A percentile compares a stretch with the other conserved stretches of the same genome.
Conservation (phyloP, 2,113 vertebrate species). For the Martes martes region DNA sequence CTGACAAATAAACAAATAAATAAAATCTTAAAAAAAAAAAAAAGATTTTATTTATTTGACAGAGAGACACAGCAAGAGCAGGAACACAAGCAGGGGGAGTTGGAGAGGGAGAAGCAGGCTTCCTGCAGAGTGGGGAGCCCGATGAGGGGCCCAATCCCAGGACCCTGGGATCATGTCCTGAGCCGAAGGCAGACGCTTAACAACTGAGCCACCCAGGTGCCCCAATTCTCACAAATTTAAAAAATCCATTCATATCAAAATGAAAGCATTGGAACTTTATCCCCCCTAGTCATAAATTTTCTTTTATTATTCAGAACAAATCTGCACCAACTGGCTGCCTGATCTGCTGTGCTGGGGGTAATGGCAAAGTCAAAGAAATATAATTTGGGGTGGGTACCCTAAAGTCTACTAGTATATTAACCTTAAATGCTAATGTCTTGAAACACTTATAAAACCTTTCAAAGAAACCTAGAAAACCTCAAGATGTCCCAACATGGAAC, state of each 20-base stretch:
- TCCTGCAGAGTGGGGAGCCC: no score
- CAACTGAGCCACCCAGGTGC: no score
- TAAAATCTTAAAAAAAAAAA: no score
- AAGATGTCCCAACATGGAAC: neutral
- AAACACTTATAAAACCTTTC: neutral
- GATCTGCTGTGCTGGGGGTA: neutral
- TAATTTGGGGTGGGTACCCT: neutral
- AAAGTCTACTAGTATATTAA: neutral
- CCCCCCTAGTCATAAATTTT: neutral
- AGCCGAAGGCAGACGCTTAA: no score
- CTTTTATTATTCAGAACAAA: slow-evolving; percentile 3
- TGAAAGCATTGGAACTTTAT: neutral
- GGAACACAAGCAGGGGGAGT: no score
- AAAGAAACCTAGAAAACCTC: slow-evolving; percentile 25
- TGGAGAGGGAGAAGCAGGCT: no score
- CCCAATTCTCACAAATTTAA: neutral
- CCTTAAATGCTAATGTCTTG: neutral
- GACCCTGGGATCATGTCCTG: no score
- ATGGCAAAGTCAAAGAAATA: neutral
- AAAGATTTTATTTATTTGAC: no score
- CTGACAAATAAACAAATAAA: no score
- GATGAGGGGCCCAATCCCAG: no score
- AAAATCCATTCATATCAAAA: slow-evolving; percentile 46
- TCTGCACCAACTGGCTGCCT: neutral
- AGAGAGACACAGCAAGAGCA: no score